Percentiles rank a stretch among this genome's conserved stretches.
Conservation (phyloP, 2,888 invertebrate genomes). For the Harpalus rufipes region DNA sequence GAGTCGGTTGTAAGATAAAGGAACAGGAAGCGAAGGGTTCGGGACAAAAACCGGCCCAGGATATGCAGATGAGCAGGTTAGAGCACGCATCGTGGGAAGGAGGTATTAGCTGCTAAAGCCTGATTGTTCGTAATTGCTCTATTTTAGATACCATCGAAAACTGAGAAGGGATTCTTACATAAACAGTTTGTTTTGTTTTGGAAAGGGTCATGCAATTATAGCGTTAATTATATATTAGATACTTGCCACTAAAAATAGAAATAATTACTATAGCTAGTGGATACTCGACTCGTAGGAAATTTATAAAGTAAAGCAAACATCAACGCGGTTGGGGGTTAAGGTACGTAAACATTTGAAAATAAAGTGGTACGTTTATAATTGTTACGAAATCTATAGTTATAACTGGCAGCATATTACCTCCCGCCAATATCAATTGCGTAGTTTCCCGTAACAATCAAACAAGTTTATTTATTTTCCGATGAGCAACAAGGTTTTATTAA, state of each 20-base stretch:
- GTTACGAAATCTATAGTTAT: too few relatives aligned
- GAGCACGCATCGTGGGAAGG: conserved; percentile 61
- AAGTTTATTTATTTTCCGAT: too few relatives aligned
- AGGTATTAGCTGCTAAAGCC: conserved; percentile 5
- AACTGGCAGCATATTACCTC: too few relatives aligned
- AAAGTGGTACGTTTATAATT: too few relatives aligned
- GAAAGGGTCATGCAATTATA: background rate
- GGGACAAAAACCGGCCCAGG: conserved; percentile 68
- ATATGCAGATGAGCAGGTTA: conserved; percentile 64
- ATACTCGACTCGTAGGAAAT: too few relatives aligned
- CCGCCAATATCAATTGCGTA: too few relatives aligned
- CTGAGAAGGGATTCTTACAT: background rate
- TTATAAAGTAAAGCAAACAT: too few relatives aligned
- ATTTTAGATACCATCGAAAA: conserved; percentile 27
- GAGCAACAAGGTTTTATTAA: too few relatives aligned
- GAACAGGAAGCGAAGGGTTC: conserved; percentile 70
- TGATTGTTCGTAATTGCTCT: conserved; percentile 39
- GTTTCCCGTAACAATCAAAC: too few relatives aligned
- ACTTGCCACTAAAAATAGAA: background rate
- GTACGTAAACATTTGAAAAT: too few relatives aligned
- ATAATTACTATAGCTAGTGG: too few relatives aligned
- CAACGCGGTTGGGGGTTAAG: too few relatives aligned
- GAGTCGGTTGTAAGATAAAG: conserved; percentile 68
- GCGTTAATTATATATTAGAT: background rate
- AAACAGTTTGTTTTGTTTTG: background rate